Evolutionary conservation across 2,888 invertebrate species (phyloP).

Genomic region (Andrena dorsata): DNA sequence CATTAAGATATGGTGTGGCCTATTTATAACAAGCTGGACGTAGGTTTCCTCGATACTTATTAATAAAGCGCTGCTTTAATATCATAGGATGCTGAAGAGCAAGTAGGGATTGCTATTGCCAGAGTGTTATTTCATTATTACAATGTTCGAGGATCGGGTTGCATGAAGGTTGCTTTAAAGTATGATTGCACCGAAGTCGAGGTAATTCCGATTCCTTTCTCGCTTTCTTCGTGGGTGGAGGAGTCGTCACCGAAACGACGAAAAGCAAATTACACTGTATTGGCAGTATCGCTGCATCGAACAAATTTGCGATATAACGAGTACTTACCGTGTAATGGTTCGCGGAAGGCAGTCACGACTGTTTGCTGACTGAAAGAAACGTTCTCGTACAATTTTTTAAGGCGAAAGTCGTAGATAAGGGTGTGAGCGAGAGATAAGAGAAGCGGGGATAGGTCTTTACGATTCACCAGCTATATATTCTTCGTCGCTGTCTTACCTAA

Average conservation of each 20-base stretch:
- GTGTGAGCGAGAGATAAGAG: constrained; percentile 17
- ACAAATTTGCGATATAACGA: neutral
- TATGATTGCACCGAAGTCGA: neutral
- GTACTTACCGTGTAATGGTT: neutral
- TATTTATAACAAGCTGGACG: constrained; percentile 25
- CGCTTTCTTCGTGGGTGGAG: no score
- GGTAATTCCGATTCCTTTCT: no score
- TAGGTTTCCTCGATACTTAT: constrained; percentile 38
- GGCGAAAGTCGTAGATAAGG: constrained; percentile 20
- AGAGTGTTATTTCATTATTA: neutral
- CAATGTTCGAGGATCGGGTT: neutral
- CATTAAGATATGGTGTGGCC: neutral
- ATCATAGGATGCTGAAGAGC: neutral
- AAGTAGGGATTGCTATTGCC: neutral
- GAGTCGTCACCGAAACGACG: neutral
- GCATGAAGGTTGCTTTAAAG: neutral
- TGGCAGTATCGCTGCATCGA: neutral
- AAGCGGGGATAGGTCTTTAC: neutral
- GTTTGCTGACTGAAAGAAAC: constrained; percentile 25
- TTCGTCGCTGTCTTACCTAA: neutral
- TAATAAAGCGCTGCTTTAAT: constrained; percentile 23
- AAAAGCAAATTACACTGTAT: neutral
- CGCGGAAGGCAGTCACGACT: constrained; percentile 8
- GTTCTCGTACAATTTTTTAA: constrained; percentile 9
- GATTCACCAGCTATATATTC: neutral